Base-by-base conservation (phyloP, 2,113 vertebrate genomes). In the Chascanopsetta lugubris region DNA sequence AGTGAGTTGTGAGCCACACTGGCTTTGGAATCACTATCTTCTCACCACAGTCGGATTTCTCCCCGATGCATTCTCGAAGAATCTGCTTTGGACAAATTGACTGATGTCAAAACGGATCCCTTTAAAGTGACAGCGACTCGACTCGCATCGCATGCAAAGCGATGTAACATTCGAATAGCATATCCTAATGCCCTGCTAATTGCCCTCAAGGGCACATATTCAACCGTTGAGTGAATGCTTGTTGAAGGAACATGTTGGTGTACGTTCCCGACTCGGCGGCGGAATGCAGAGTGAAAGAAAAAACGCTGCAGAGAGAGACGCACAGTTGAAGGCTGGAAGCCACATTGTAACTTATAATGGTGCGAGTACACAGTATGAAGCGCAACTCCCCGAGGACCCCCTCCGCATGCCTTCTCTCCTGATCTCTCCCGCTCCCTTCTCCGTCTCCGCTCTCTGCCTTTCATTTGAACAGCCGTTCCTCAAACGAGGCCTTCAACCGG, bases 291-390 rank as follows among this genome's bases (percentile, higher is more conserved):
- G 40, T 49, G 12, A 25, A 42, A 74, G 18, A 60, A 64, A 65
- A 64, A 65, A 40, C 21, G 24, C 15, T 26, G 69, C 17, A 18
- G 30, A 77, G 78, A 75, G 47, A 62, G 64, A 67, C 4, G 25
- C 27, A 11, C 57, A 40, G 64, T n/a, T 11, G 22, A 46, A 65
- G 65, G 55, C 58, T 26, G 26, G 63, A 48, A 13, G 66, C 72
- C 51, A 49, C 40, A 57, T 64, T 67, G 51, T 17, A 63, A 53
- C 62, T 69, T 77, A 57, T 84, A 84, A 87, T 75, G 71, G 79
- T 27, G 27, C 4, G 58, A 77, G 64, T 40, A 61, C 85, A 53
- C 68, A 65, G 77, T 17, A 29, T 66, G 76, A 20, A 12, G 10
- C 30, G 0, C 17, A 22, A 43, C 64, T 76, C 80, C 61, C 71